phyloP scores from a whole-genome alignment of 2,888 invertebrate species.

The Sminthurinus aureus region DNA sequence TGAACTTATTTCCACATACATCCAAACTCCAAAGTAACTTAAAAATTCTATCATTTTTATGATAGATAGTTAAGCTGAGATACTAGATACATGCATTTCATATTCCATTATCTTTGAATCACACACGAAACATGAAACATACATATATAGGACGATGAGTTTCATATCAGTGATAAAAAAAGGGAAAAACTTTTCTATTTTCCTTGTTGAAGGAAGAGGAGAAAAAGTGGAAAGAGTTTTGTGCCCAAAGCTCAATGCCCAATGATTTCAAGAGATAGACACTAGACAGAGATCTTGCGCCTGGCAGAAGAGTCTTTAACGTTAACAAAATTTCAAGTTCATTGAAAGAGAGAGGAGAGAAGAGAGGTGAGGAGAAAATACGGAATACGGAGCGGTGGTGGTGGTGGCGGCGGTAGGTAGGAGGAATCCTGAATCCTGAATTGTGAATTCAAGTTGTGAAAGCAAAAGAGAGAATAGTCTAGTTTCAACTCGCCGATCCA shows the following conservation, averaged over 20 bases:
- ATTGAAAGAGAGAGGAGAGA: background rate
- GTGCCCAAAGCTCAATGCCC: background rate
- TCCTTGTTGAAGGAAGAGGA: background rate
- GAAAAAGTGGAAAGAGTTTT: background rate
- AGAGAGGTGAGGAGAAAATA: background rate
- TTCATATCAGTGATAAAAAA: background rate
- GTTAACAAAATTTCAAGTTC: background rate
- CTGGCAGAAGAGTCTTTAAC: background rate
- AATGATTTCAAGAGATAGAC: background rate
- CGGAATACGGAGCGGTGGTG: background rate
- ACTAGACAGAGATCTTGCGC: background rate
- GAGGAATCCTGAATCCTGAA: no score
- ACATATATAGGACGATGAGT: background rate
- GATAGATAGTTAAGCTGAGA: no score
- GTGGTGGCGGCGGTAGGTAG: no score
- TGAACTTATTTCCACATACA: no score
- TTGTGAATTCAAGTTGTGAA: background rate
- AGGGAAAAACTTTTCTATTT: background rate
- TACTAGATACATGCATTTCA: no score
- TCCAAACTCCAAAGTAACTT: no score
- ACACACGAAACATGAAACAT: background rate
- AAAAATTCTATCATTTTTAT: no score
- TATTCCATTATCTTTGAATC: conserved; percentile 2
- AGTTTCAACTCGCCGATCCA: background rate
- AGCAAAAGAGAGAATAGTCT: background rate